Conservation (phyloP, 1,140 invertebrate species). For the Bombus difficillimus region DNA sequence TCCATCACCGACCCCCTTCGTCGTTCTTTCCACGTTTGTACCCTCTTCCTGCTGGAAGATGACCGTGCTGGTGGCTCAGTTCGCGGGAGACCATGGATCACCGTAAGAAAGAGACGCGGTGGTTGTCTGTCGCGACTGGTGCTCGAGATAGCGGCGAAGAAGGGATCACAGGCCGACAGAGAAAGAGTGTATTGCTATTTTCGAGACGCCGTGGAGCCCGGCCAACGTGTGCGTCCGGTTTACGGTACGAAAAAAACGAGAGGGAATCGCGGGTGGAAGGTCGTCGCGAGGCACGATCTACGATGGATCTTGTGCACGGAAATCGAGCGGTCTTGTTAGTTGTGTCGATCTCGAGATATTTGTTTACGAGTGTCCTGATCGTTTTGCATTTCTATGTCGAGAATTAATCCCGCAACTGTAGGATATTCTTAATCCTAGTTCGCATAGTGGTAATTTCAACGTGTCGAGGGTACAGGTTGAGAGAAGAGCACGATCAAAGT, state of each 20-base stretch:
- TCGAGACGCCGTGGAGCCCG: conserved; percentile 63
- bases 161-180: conserved; percentile 23
- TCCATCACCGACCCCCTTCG: neutral
- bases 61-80: neutral
- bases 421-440: neutral
- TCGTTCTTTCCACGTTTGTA: neutral
- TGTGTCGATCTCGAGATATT: neutral
- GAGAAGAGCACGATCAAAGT: neutral
- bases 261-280: conserved; percentile 50
- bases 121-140: neutral
- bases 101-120: conserved; percentile 12
- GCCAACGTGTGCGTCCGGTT: conserved; percentile 60
- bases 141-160: conserved; percentile 33
- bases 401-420: neutral
- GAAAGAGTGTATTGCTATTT: conserved; percentile 64
- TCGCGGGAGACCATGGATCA: conserved; percentile 3
- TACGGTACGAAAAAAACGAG: conserved; percentile 23
- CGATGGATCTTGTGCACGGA: conserved; percentile 15
- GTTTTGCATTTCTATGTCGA: neutral
- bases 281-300: conserved; percentile 22
- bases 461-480: neutral
- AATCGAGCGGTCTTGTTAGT: neutral
- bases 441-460: neutral
- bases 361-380: neutral
- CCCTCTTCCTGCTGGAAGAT: neutral